Evolutionary conservation across 2,113 vertebrate genomes (phyloP).

Genomic region (Nothobranchius furzeri): DNA sequence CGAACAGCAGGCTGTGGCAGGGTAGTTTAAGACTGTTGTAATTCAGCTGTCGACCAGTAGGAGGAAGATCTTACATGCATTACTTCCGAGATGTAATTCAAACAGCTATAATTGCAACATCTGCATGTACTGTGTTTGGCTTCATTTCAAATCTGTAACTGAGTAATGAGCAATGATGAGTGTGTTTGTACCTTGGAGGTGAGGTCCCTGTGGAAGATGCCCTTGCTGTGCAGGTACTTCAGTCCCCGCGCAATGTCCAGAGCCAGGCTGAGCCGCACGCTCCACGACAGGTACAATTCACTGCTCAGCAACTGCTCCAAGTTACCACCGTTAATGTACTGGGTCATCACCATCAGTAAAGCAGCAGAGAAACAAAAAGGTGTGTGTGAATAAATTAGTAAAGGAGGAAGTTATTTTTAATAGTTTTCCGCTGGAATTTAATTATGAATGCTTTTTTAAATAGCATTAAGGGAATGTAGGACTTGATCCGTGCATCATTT

Average conservation of each 20-base stretch:
- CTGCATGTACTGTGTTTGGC: too few relatives aligned
- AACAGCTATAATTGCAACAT: too few relatives aligned
- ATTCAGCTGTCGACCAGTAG: too few relatives aligned
- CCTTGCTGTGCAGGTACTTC: constrained; percentile 93
- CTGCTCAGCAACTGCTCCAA: constrained; percentile 96
- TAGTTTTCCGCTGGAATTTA: too few relatives aligned
- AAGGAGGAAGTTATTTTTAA: not conserved
- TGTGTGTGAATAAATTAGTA: not conserved
- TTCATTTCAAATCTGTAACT: too few relatives aligned
- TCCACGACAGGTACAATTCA: constrained; percentile 86
- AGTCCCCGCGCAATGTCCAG: constrained; percentile 90
- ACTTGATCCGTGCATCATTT: not conserved
- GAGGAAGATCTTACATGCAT: too few relatives aligned
- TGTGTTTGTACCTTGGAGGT: constrained; percentile 86
- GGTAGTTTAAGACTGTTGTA: too few relatives aligned
- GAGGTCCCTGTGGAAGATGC: constrained; percentile 93
- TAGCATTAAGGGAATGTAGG: not conserved
- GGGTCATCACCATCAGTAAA: not conserved
- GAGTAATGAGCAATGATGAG: too few relatives aligned
- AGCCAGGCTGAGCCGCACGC: constrained; percentile 83
- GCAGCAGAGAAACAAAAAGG: not conserved
- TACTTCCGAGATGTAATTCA: too few relatives aligned
- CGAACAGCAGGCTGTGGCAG: too few relatives aligned
- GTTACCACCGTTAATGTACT: constrained; percentile 98
- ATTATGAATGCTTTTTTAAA: not conserved